Base-by-base conservation (phyloP, 92 coral and sea anemone genomes). In the Palythoa grandiflora region DNA sequence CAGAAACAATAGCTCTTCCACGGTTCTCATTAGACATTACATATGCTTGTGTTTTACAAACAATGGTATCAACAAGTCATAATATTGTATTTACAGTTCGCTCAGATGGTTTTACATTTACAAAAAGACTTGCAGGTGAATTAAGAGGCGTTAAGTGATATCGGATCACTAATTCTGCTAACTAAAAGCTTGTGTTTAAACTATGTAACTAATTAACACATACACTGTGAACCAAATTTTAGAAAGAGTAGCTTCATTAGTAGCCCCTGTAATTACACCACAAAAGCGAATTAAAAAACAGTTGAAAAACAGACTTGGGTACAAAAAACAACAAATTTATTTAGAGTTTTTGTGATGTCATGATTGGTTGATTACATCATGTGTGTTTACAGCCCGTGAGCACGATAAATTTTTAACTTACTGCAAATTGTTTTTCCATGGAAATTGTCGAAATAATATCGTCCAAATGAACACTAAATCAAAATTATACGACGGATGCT, bases 361-460 rank as follows among this genome's bases (percentile, higher is more conserved):
- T 95, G 93, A 88, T 91, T 95, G 78, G 85, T 84, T 68, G 53
- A 95, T 95, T 93, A 95, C 98, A 91, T 95, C 98, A 95, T 94
- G 73, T 47, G 71, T 75, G 94, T 70, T 93, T 88, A 89, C 98
- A 92, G 83, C 88, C 90, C 71, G 54, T 95, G 98, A 85, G 72
- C 91, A 91, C 28, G 80, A 95, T 95, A 89, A 95, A 95, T 91
- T 79, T 95, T 95, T 95, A 85, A 95, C 86, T 44, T 66, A 21
- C 47, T 20, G 75, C 28, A 39, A 66, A 65, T 68, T 81, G 61
- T 81, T 81, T 53, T 65, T 19, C 60, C 11, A 15, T 77, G 61
- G 86, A 48, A 51, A 39, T 21, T 53, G 19, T 39, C 35, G 73
- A 68, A 81, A 81, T 38, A 50, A 81, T 81, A 68, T 68, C 38